Evolutionary conservation across 2,113 vertebrate genomes (phyloP).

Genomic region (Euleptes europaea): DNA sequence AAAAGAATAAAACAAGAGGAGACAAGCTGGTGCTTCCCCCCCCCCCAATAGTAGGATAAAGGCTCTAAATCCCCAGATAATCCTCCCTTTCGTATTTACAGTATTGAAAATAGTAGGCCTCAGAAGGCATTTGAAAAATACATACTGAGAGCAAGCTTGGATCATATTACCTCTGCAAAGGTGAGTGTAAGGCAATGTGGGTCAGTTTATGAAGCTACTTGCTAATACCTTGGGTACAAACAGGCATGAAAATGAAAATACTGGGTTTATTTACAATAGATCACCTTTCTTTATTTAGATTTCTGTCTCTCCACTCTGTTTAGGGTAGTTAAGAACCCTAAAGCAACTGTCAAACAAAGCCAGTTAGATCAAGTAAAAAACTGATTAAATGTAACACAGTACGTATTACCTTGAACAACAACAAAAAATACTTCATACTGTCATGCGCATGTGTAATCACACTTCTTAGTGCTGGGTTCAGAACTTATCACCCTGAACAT

Average conservation of each 20-base stretch:
- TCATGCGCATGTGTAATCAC: neutral
- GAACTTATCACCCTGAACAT: neutral
- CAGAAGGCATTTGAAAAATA: slow-evolving; percentile 44
- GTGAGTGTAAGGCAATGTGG: slow-evolving; percentile 28
- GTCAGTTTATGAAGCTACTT: neutral
- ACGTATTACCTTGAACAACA: neutral
- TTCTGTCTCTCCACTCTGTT: neutral
- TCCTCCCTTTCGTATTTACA: slow-evolving; percentile 60
- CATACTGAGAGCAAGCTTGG: neutral
- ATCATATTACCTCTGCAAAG: neutral
- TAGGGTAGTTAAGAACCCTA: neutral
- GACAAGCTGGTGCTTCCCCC: neutral
- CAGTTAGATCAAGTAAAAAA: neutral
- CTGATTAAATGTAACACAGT: neutral
- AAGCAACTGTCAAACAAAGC: neutral
- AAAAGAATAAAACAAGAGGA: neutral
- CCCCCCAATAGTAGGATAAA: slow-evolving; percentile 45
- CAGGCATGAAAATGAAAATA: neutral
- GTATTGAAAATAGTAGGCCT: slow-evolving; percentile 57
- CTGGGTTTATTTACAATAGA: neutral
- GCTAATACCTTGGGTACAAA: neutral
- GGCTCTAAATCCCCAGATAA: slow-evolving; percentile 60
- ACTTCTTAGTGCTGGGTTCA: neutral
- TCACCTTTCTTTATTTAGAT: neutral
- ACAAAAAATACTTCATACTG: neutral